Evolutionary conservation across 2,888 invertebrate genomes (phyloP), one percentile per base, ranked within the genome.

Genomic region (Arenicola marina): DNA sequence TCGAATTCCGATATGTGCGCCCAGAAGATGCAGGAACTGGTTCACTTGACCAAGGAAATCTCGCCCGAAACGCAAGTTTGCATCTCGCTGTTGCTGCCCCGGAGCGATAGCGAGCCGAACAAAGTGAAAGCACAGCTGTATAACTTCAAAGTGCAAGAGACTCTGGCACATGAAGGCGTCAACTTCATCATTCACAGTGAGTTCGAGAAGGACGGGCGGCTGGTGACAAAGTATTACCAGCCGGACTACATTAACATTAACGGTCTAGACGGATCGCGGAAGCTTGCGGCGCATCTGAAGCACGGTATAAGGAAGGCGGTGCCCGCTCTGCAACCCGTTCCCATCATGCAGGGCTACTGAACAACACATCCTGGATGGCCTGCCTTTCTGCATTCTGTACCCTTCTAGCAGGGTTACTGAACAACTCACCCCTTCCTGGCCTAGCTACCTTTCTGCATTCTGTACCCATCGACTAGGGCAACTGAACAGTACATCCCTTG

Each of bases 111-210:
- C 48, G 48, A 48, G 26, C 15, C 48, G n/a, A 48, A 48, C 48
- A 48, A 48, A 24, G 48, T 48, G 18, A 48, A 48, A 24, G 48
- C 48, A 7, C 48, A 48, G 48, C 48, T 48, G n/a, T 48, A n/a
- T 24, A 48, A 48, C 48, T 48, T 48, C 48, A 48, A 48, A 24
- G 48, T 48, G 48, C 48, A 48, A 24, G 48, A 48, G 26, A 11
- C 24, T 11, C 48, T 48, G n/a, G 48, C 48, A 21, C 48, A 48
- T 24, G 48, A 48, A 24, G 48, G 48, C 24, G 18, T 48, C 18
- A 11, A 48, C 18, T 48, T 48, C 48, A 48, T 48, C 15, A 48
- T 48, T 24, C 48, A 48, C 48, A 48, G 48, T 24, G 48, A 48
- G 48, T n/a, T 48, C 18, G 48, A 48, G 48, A 48, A 48, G 26